Evolutionary conservation across 2,113 vertebrate species (phyloP).

Genomic region (Campylomormyrus numenius): DNA sequence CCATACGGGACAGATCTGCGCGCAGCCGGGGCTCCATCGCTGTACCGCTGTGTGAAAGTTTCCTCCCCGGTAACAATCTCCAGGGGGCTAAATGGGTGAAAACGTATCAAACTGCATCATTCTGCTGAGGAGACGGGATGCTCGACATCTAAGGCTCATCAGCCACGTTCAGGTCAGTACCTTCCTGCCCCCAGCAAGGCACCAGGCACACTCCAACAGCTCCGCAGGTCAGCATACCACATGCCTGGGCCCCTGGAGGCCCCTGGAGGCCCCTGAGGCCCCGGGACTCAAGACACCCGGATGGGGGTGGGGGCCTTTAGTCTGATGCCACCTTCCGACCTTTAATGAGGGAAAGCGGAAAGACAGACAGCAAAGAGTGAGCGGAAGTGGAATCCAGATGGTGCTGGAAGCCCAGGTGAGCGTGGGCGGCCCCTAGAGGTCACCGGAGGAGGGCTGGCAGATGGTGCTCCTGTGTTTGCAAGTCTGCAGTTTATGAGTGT

Average conservation of each 20-base stretch:
- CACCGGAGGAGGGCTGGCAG: background rate
- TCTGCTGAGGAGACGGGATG: background rate
- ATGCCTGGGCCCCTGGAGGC: background rate
- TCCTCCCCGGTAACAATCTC: background rate
- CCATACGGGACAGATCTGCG: background rate
- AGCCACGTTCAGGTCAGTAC: background rate
- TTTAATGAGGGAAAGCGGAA: background rate
- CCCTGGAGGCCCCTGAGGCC: background rate
- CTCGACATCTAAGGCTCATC: background rate
- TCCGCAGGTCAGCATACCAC: background rate
- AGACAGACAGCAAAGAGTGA: background rate
- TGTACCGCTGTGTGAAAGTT: background rate
- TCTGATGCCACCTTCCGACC: background rate
- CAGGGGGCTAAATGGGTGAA: background rate
- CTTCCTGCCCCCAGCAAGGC: background rate
- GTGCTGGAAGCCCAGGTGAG: background rate
- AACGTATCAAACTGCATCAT: background rate
- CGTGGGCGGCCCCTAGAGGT: constrained; percentile 7
- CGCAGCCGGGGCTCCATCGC: background rate
- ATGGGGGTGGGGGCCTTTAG: background rate
- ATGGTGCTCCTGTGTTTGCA: background rate
- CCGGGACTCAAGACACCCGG: background rate
- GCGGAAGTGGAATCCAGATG: background rate
- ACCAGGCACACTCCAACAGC: background rate
- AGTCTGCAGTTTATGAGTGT: background rate